A percentile compares a stretch with the other conserved stretches of the same genome.
These are phyloP conservation scores for Macaria liturata DNA, from an alignment of 2,888 invertebrate genomes.

Conservation along the genomic window DNA sequence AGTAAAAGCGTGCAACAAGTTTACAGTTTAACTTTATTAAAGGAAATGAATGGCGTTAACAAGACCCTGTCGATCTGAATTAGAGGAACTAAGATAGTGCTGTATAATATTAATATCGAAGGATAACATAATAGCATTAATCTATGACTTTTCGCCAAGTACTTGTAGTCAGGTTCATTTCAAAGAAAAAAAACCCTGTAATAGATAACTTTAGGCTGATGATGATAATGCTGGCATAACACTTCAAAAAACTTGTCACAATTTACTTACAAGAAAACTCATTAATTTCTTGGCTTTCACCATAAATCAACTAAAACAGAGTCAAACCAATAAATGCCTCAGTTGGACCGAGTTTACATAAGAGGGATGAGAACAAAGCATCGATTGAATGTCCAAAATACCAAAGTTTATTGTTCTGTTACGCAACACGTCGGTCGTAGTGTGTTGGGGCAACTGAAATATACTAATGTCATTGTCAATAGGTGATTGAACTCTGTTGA, in stretches of 20 bases:
- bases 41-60: slow-evolving; percentile 33
- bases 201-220: no score
- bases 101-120: slow-evolving; percentile 5
- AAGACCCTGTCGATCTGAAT: slow-evolving; percentile 13
- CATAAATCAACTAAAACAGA: no score
- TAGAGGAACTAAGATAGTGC: slow-evolving; percentile 2
- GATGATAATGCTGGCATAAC: no score
- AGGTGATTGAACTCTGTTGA: no score
- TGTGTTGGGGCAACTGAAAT: slow-evolving; percentile 40
- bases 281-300: no score
- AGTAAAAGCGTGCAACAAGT: slow-evolving; percentile 34
- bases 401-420: slow-evolving; percentile 50
- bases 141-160: no score
- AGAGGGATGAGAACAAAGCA: slow-evolving; percentile 49
- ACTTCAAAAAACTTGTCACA: no score
- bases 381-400: slow-evolving; percentile 38
- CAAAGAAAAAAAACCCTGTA: no score
- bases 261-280: no score
- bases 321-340: background rate
- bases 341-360: slow-evolving; percentile 5
- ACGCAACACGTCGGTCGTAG: slow-evolving; percentile 35
- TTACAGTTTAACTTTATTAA: slow-evolving; percentile 32
- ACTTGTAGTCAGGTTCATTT: no score
- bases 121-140: background rate
- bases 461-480: slow-evolving; percentile 55